phyloP scores from a whole-genome alignment of 2,888 invertebrate genomes.

The Eremobia ochroleuca region DNA sequence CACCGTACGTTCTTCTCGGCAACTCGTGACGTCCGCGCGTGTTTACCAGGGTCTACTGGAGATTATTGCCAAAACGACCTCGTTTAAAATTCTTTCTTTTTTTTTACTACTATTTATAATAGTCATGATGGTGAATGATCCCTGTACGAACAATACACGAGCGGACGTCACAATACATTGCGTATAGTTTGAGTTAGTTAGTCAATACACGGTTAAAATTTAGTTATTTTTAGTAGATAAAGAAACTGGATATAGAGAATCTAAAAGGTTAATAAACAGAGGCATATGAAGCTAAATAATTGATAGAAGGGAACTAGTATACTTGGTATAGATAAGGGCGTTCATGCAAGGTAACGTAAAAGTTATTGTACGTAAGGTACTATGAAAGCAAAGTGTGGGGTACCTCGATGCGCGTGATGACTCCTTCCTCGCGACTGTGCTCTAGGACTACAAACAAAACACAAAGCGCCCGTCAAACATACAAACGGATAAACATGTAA shows the following conservation, averaged over 20 bases:
- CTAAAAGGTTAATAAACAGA: constrained; percentile 47
- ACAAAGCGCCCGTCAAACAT: constrained; percentile 90
- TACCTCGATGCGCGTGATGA: constrained; percentile 91
- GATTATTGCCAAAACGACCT: constrained; percentile 55
- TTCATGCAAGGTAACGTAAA: constrained; percentile 61
- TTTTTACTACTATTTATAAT: constrained; percentile 36
- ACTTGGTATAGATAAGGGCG: constrained; percentile 49
- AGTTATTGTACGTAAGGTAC: constrained; percentile 62
- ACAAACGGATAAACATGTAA: constrained; percentile 83
- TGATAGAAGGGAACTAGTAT: constrained; percentile 45
- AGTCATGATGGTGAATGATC: constrained; percentile 66
- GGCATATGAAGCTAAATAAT: constrained; percentile 66
- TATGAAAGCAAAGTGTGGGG: constrained; percentile 88
- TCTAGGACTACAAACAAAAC: constrained; percentile 91
- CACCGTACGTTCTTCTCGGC: constrained; percentile 87
- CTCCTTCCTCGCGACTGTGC: constrained; percentile 91
- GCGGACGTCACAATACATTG: constrained; percentile 89
- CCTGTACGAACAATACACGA: constrained; percentile 80
- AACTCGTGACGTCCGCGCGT: constrained; percentile 85
- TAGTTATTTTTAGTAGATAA: constrained; percentile 56
- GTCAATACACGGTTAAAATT: constrained; percentile 62
- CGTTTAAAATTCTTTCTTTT: constrained; percentile 26
- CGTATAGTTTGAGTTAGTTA: constrained; percentile 71
- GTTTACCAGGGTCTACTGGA: constrained; percentile 71
- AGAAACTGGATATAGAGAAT: constrained; percentile 43